Base-by-base conservation (phyloP, 1,140 invertebrate species). In the Nephotettix cincticeps region DNA sequence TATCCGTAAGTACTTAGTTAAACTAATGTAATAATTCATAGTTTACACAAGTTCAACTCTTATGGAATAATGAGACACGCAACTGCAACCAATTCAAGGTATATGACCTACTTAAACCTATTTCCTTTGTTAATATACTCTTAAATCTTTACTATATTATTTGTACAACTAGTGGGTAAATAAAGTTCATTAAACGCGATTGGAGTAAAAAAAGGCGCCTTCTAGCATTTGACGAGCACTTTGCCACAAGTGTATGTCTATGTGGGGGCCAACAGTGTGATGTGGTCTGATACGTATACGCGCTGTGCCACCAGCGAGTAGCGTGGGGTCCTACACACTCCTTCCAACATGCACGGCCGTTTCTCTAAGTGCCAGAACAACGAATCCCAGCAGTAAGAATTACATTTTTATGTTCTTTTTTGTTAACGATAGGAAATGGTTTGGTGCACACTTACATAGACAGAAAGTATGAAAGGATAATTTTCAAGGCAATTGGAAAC, bases 111-210 rank as follows among this genome's bases (percentile, higher is more conserved):
- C 47, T 54, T 54, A 54, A 54, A 54, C 11, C 47, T 54, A 54
- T 54, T 54, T 54, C 23, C 19, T 54, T 6, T 54, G 6, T 11
- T 11, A 11, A 54, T 54, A 54, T 21, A 11, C 47, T 54, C 19
- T 6, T 43, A 54, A 54, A 6, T 21, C 19, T 54, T 54, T 11
- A 54, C 47, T 54, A 54, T 4, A 54, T 54, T 54, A 54, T 54
- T 54, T 54, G n/a, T 54, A 54, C 47, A 54, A 54, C 47, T 54
- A 54, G 19, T 54, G 47, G 47, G 47, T 54, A 54, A 54, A 54
- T 43, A n/a, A 54, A 54, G 23, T 54, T 54, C 23, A 54, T 54
- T 54, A 11, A 54, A 11, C 23, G 47, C 47, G 47, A 54, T 54
- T 54, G 47, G 47, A 54, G 47, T 54, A 54, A 21, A 54, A 54